These are phyloP conservation scores for Nomada goodeniana DNA, from an alignment of 2,888 invertebrate genomes.

Conservation along the genomic window DNA sequence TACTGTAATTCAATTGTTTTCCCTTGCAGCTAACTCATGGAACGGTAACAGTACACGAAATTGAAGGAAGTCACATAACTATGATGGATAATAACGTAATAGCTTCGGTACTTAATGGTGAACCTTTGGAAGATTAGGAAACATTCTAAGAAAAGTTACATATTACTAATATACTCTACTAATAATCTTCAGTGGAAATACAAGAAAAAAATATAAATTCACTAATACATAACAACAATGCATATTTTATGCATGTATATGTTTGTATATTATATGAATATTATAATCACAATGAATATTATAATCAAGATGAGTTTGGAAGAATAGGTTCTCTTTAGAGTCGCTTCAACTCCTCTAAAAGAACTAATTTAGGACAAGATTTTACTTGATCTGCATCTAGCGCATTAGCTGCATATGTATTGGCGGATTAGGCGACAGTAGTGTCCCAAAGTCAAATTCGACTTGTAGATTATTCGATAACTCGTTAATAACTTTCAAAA, in stretches of 20 bases:
- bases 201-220: no score
- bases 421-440: no score
- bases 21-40: slow-evolving; percentile 85
- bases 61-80: slow-evolving; percentile 91
- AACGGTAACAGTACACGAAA: slow-evolving; percentile 86
- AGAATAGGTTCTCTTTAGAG: slow-evolving; percentile 88
- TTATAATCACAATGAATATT: slow-evolving; percentile 79
- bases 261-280: neutral
- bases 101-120: slow-evolving; percentile 83
- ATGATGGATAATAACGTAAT: slow-evolving; percentile 89
- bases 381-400: slow-evolving; percentile 77
- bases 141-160: neutral
- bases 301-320: slow-evolving; percentile 87
- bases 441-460: no score
- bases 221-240: no score
- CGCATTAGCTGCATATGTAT: no score
- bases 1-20: neutral
- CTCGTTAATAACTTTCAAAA: no score
- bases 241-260: neutral
- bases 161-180: no score
- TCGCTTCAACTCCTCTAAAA: slow-evolving; percentile 22
- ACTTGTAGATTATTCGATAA: no score
- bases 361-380: no score
- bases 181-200: neutral
- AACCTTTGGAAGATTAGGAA: slow-evolving; percentile 72